phyloP scores from a whole-genome alignment of 2,113 vertebrate genomes.

The Nothobranchius furzeri region DNA sequence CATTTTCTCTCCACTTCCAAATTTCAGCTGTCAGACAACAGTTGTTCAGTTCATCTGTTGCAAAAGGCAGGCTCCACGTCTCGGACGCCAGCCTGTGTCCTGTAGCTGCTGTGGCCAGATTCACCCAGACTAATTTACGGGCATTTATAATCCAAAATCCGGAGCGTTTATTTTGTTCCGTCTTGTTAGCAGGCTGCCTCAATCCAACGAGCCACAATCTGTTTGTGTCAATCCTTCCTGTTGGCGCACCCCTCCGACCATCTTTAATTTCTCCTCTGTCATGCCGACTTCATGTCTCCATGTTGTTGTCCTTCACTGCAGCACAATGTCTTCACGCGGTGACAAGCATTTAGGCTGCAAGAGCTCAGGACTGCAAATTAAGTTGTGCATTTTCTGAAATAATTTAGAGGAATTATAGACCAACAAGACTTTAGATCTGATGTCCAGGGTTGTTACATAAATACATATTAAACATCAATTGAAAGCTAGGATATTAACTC shows the following conservation, averaged over 20 bases:
- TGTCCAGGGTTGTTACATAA: too few relatives aligned
- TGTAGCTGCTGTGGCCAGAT: slow-evolving; percentile 18
- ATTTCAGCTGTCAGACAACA: slow-evolving; percentile 53
- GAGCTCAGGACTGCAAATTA: too few relatives aligned
- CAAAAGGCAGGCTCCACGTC: slow-evolving; percentile 19
- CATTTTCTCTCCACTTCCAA: slow-evolving; percentile 13
- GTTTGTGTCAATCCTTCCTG: slow-evolving; percentile 39
- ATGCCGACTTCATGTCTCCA: slow-evolving; percentile 6
- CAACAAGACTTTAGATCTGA: too few relatives aligned
- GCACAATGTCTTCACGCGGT: slow-evolving; percentile 22
- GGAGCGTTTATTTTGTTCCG: slow-evolving; percentile 2
- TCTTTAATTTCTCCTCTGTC: slow-evolving; percentile 1
- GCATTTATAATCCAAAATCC: slow-evolving; percentile 4
- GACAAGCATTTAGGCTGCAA: slow-evolving; percentile 14
- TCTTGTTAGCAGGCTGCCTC: slow-evolving; percentile 15
- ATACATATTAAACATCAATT: too few relatives aligned
- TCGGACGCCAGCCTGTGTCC: slow-evolving; percentile 20
- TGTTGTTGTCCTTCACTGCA: slow-evolving; percentile 19
- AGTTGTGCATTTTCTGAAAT: too few relatives aligned
- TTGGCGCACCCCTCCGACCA: neutral
- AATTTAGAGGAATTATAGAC: too few relatives aligned
- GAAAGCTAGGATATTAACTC: too few relatives aligned
- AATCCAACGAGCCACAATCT: slow-evolving; percentile 24
- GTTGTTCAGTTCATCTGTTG: slow-evolving; percentile 45
- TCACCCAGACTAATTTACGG: slow-evolving; percentile 7